Base-by-base conservation (phyloP, 2,888 invertebrate species). In the Cetonia aurata region DNA sequence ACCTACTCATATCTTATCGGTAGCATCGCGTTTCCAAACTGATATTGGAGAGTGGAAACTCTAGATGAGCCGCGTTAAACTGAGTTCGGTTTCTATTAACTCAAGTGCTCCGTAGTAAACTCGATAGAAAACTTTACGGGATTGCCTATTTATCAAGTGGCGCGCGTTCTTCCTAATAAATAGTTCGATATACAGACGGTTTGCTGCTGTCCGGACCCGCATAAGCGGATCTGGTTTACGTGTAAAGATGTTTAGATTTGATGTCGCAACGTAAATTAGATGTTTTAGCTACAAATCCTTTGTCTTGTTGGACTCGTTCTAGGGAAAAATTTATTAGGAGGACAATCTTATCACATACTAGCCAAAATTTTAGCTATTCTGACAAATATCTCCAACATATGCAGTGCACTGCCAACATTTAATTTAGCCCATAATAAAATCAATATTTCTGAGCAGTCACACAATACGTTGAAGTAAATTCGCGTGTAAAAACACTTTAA, bases 71-170 rank as follows among this genome's bases (percentile, higher is more conserved):
- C 37, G 19, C 41, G 57, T 57, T 57, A 41, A 10, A 37, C 37
- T 9, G 56, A 57, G 41, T 50, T 33, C 50, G 37, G 15, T 17
- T 65, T 10, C 62, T 50, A 65, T 65, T 65, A 50, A 65, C 17
- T 65, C 62, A 65, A 65, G 62, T 65, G 50, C 62, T 65, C 50
- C 42, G 42, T 41, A 50, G 37, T 65, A 65, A 65, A 65, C 50
- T 65, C 62, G 50, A 65, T 48, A 65, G 62, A 65, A 65, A 65
- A 65, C 62, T 65, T 65, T 65, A 65, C 62, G 62, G 50, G 50
- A 65, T 65, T 65, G 62, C 62, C 62, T 65, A 65, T 65, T 65
- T 65, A 65, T 50, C 62, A 65, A 65, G 62, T 65, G 62, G 50
- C 15, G 50, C 33, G 37, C 62, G 37, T 65, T 65, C 62, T 37